These are phyloP conservation scores for Carollia perspicillata DNA, from an alignment of 2,113 vertebrate species.

Conservation along the genomic window DNA sequence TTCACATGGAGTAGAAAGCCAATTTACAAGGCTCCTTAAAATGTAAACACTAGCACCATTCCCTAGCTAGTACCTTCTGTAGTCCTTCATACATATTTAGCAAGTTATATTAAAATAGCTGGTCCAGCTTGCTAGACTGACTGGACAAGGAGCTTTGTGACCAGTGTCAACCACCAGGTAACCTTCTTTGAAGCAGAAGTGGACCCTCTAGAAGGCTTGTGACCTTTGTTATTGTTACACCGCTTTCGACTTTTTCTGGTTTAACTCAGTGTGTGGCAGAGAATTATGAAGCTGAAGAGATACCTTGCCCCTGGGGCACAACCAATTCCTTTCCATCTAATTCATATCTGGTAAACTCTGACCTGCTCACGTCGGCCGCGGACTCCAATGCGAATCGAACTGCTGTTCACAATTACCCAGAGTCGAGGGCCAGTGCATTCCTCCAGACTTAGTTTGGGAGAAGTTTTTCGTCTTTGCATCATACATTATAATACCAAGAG, in stretches of 20 bases:
- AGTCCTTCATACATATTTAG: neutral
- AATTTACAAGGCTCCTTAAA: neutral
- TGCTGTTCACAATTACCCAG: neutral
- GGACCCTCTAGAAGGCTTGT: neutral
- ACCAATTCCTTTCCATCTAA: neutral
- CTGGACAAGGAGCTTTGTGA: neutral
- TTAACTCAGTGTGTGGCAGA: neutral
- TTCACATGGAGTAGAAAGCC: neutral
- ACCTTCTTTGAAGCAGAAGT: neutral
- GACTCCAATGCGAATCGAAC: neutral
- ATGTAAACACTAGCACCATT: neutral
- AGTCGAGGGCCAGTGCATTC: neutral
- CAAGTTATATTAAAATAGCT: neutral
- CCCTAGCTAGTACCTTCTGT: neutral
- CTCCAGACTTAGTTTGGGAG: neutral
- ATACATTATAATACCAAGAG: neutral
- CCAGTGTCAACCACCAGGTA: neutral
- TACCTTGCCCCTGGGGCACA: neutral
- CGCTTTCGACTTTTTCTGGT: neutral
- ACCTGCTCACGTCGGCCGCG: neutral
- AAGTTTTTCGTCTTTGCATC: neutral
- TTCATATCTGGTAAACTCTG: neutral
- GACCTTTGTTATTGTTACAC: neutral
- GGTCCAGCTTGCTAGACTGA: neutral
- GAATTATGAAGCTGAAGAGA: neutral